phyloP scores from a whole-genome alignment of 1,140 invertebrate species.

The Oryctes rhinoceros region DNA sequence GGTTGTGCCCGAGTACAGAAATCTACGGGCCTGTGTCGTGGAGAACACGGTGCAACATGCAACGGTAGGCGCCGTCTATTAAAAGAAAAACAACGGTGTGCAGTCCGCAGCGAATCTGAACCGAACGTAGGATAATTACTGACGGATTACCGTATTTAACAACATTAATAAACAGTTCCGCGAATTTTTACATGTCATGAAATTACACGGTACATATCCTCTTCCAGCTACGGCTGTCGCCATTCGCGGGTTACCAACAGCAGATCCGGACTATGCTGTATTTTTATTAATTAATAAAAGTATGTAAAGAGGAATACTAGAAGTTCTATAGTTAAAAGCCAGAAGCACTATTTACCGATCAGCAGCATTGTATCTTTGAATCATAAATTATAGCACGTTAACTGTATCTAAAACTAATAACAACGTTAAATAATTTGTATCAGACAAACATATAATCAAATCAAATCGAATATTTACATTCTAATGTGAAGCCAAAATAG shows the following conservation, averaged over 20 bases:
- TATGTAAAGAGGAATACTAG: too few species aligned
- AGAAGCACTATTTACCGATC: too few species aligned
- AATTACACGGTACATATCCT: constrained; percentile 5
- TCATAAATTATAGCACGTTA: too few species aligned
- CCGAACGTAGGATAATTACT: background rate
- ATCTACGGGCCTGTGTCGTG: background rate
- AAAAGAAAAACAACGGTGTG: background rate
- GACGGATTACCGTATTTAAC: background rate
- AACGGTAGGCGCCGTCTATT: background rate
- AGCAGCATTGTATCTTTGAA: too few species aligned
- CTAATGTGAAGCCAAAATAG: too few species aligned
- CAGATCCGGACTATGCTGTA: background rate
- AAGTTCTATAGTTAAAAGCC: too few species aligned
- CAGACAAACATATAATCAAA: too few species aligned
- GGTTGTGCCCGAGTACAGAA: background rate
- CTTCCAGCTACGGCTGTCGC: background rate
- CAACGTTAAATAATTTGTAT: too few species aligned
- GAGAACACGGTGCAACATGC: background rate
- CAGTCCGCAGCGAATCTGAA: background rate
- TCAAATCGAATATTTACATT: too few species aligned
- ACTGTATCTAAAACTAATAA: too few species aligned
- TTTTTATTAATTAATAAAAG: background rate
- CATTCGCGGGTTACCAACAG: background rate
- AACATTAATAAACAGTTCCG: constrained; percentile 10
- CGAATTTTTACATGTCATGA: background rate